Conservation (phyloP, 2,113 vertebrate genomes). For the Onychostoma macrolepis region DNA sequence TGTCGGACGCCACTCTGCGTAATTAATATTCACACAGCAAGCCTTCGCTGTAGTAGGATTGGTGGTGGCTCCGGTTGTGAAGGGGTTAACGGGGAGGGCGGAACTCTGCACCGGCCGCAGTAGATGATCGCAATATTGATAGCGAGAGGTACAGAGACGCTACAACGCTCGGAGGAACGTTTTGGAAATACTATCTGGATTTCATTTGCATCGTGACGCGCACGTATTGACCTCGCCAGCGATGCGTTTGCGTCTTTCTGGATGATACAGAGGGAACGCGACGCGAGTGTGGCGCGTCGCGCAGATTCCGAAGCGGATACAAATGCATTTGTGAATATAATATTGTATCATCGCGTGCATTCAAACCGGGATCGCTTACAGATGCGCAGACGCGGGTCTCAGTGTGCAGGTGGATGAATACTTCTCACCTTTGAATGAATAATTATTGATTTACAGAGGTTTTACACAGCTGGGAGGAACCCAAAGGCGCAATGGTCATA, state of each 20-base stretch:
- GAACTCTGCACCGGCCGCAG: conserved; percentile 49
- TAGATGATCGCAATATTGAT: conserved; percentile 55
- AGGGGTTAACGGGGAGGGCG: conserved; percentile 64
- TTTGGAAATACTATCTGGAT: not conserved
- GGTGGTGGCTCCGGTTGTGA: not conserved
- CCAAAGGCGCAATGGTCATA: not conserved
- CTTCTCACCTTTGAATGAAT: not conserved
- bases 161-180: not conserved
- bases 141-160: conserved; percentile 37
- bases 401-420: not conserved
- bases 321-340: not conserved
- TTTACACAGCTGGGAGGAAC: not conserved
- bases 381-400: not conserved
- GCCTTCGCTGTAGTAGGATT: conserved; percentile 20
- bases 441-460: not conserved
- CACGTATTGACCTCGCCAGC: not conserved
- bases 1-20: not conserved
- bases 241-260: not conserved
- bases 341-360: not conserved
- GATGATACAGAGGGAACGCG: conserved; percentile 2
- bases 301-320: not conserved
- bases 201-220: not conserved
- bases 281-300: conserved; percentile 10
- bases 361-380: not conserved
- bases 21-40: not conserved